Evolutionary conservation across 2,113 vertebrate genomes (phyloP).

Genomic region (Fulica atra): DNA sequence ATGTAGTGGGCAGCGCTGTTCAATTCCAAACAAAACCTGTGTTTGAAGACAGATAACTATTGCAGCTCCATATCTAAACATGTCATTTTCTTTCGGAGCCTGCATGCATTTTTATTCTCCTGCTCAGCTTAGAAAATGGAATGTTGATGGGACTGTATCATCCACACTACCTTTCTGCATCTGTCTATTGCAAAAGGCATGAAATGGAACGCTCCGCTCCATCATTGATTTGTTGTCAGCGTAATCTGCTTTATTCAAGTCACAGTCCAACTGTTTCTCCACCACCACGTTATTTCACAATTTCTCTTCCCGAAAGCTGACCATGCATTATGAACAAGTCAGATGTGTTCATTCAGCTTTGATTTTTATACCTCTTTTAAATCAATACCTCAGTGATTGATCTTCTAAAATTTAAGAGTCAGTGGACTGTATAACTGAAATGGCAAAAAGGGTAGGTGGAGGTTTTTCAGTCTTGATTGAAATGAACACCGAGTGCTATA

Average conservation of each 20-base stretch:
- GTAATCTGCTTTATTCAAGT: conserved; percentile 73
- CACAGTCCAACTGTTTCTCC: conserved; percentile 67
- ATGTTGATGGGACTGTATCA: conserved; percentile 56
- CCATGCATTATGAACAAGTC: conserved; percentile 69
- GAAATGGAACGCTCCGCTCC: conserved; percentile 49
- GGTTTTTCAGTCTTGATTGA: conserved; percentile 33
- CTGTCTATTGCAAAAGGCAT: conserved; percentile 62
- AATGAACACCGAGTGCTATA: conserved; percentile 34
- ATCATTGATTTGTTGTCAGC: conserved; percentile 70
- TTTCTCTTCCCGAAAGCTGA: conserved; percentile 68
- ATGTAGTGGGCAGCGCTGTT: neutral
- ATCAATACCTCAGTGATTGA: conserved; percentile 68
- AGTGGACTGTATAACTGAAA: conserved; percentile 41
- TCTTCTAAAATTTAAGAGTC: conserved; percentile 58
- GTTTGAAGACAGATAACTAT: conserved; percentile 4
- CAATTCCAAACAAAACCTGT: neutral
- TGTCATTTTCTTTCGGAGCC: conserved; percentile 8
- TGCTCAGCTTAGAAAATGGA: conserved; percentile 53
- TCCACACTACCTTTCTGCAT: conserved; percentile 51
- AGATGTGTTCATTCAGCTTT: conserved; percentile 68
- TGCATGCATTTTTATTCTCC: conserved; percentile 14
- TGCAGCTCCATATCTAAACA: conserved; percentile 17
- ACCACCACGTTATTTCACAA: conserved; percentile 59
- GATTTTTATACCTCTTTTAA: conserved; percentile 67
- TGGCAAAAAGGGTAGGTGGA: conserved; percentile 4